These are phyloP conservation scores for Tenthredo distinguenda DNA, from an alignment of 2,888 invertebrate species.

Conservation along the genomic window DNA sequence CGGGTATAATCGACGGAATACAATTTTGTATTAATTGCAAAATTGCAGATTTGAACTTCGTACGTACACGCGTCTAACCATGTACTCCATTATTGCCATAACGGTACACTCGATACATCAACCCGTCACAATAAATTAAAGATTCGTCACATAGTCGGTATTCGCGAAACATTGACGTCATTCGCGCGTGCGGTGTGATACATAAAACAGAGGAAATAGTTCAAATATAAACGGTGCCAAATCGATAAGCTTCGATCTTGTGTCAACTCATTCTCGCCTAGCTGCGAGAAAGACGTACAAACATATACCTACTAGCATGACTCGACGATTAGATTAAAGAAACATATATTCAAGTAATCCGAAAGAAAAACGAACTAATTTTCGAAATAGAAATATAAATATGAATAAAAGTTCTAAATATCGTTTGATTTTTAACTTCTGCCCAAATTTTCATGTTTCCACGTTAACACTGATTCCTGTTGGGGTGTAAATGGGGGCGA, in stretches of 20 bases:
- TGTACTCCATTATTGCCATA: neutral
- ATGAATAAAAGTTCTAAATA: too few relatives aligned
- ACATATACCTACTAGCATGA: neutral
- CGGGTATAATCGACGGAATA: neutral
- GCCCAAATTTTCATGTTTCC: neutral
- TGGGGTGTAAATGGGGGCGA: neutral
- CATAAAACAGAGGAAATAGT: constrained; percentile 42
- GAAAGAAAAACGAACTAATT: neutral
- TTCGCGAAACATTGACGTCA: constrained; percentile 42
- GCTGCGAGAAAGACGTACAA: neutral
- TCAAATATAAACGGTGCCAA: constrained; percentile 45
- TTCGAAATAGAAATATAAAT: too few relatives aligned
- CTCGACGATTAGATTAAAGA: neutral
- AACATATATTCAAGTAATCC: neutral
- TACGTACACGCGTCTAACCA: neutral
- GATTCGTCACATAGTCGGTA: constrained; percentile 31
- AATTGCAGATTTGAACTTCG: neutral
- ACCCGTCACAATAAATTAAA: constrained; percentile 7
- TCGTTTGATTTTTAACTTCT: too few relatives aligned
- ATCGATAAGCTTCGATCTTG: constrained; percentile 45
- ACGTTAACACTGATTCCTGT: neutral
- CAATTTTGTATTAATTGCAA: neutral
- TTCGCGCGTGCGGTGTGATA: neutral
- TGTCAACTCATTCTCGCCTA: constrained; percentile 34
- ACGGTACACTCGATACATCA: neutral